Evolutionary conservation across 2,797 vertebrate genomes (phyloP).

Genomic region (Micropoecilia bifurca): DNA sequence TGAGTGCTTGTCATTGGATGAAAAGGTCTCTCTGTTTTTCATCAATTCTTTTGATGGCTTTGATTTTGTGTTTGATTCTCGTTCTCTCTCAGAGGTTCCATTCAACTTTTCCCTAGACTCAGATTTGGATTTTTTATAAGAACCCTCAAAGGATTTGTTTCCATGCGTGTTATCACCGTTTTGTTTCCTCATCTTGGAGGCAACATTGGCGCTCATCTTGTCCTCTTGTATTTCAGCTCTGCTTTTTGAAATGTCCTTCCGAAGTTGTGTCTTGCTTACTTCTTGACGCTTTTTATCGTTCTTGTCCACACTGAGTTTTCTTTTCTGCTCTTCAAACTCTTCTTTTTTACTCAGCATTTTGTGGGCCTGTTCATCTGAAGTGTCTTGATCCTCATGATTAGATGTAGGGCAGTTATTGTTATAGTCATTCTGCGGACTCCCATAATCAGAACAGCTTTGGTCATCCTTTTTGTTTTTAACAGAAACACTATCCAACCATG

Average conservation of each 20-base stretch:
- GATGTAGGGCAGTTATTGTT: conserved; percentile 45
- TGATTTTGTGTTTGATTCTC: conserved; percentile 37
- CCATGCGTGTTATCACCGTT: conserved; percentile 5
- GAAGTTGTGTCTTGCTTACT: conserved; percentile 15
- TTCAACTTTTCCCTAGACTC: conserved; percentile 38
- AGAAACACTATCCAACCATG: conserved; percentile 29
- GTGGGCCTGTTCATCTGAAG: conserved; percentile 26
- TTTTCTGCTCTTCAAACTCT: conserved; percentile 15
- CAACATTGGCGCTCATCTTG: conserved; percentile 11
- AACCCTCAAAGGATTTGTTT: conserved; percentile 35
- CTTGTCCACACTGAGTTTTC: conserved; percentile 6
- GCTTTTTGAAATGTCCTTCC: conserved; percentile 13
- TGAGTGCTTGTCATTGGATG: conserved; percentile 28
- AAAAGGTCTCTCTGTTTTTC: conserved; percentile 19
- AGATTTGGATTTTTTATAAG: conserved; percentile 39
- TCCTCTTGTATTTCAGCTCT: conserved; percentile 27
- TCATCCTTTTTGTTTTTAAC: conserved; percentile 40
- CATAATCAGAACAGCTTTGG: conserved; percentile 22
- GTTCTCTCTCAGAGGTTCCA: conserved; percentile 30
- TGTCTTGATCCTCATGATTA: conserved; percentile 35
- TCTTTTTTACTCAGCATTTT: conserved; percentile 21
- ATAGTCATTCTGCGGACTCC: conserved; percentile 29
- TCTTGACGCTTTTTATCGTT: conserved; percentile 21
- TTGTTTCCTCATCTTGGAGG: conserved; percentile 48
- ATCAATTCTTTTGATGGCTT: conserved; percentile 33